Conservation (phyloP, 2,888 invertebrate species). For the Alloscopus bannaensis region DNA sequence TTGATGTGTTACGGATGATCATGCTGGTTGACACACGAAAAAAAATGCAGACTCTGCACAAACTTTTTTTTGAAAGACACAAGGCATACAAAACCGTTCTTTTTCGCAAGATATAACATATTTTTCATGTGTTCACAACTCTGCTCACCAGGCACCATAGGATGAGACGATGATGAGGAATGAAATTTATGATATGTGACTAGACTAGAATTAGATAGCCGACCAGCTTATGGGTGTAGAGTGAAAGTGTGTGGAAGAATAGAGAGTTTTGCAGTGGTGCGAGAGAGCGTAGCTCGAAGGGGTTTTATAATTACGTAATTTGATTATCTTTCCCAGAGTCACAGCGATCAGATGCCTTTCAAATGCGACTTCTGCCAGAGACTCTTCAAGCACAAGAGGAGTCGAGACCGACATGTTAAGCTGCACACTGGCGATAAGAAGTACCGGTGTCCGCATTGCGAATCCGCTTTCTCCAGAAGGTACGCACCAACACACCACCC, state of each 20-base stretch:
- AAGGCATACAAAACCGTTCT: too few species aligned
- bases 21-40: too few species aligned
- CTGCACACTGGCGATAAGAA: slow-evolving; percentile 93
- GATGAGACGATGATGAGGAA: neutral
- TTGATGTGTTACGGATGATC: too few species aligned
- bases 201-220: slow-evolving; percentile 1
- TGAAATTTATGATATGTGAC: slow-evolving; percentile 46
- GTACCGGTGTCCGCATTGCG: slow-evolving; percentile 93
- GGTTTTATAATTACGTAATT: slow-evolving; percentile 62
- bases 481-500: too few species aligned
- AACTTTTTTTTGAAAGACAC: too few species aligned
- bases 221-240: neutral
- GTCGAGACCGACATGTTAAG: slow-evolving; percentile 94
- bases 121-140: too few species aligned
- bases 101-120: too few species aligned
- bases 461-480: slow-evolving; percentile 95
- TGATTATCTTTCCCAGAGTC: slow-evolving; percentile 80
- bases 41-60: too few species aligned
- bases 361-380: slow-evolving; percentile 94
- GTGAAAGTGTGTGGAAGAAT: too few species aligned
- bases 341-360: slow-evolving; percentile 94
- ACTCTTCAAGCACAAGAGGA: slow-evolving; percentile 95
- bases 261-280: too few species aligned
- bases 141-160: too few species aligned
- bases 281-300: slow-evolving; percentile 51